Conservation (phyloP, 2,113 vertebrate species). For the Taxidea taxus region DNA sequence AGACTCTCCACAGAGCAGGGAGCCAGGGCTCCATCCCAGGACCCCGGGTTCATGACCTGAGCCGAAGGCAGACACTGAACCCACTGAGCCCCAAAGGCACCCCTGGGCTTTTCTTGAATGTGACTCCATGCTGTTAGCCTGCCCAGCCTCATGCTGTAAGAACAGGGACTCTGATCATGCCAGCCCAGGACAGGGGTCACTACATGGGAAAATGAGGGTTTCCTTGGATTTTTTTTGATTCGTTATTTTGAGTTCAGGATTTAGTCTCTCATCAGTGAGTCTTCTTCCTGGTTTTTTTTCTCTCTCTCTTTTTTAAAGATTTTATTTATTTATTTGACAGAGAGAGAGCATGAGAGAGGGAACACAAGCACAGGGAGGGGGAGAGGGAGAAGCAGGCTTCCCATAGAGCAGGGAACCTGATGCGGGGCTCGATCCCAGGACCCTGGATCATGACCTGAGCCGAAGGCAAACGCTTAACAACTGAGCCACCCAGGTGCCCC, state of each 20-base stretch:
- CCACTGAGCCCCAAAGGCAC: background rate
- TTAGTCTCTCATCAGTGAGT: background rate
- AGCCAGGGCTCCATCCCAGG: no score
- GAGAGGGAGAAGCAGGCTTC: no score
- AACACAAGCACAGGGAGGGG: no score
- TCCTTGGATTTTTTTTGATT: background rate
- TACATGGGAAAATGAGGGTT: background rate
- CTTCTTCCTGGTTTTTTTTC: conserved; percentile 6
- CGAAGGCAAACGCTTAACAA: no score
- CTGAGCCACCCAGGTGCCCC: background rate
- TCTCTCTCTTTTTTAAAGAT: no score
- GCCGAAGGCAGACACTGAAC: background rate
- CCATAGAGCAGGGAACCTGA: no score
- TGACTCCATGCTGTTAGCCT: background rate
- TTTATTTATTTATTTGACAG: no score
- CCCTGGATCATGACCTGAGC: no score
- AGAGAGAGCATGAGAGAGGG: no score
- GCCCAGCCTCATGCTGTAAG: background rate
- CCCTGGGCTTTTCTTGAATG: background rate
- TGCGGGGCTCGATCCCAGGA: no score
- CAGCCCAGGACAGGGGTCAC: background rate
- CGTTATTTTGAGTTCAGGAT: background rate
- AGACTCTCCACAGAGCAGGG: no score
- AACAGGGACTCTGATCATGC: background rate
- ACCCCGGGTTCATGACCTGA: background rate